These are phyloP conservation scores for Aphidius ervi DNA, from an alignment of 1,140 invertebrate species.

Conservation along the genomic window DNA sequence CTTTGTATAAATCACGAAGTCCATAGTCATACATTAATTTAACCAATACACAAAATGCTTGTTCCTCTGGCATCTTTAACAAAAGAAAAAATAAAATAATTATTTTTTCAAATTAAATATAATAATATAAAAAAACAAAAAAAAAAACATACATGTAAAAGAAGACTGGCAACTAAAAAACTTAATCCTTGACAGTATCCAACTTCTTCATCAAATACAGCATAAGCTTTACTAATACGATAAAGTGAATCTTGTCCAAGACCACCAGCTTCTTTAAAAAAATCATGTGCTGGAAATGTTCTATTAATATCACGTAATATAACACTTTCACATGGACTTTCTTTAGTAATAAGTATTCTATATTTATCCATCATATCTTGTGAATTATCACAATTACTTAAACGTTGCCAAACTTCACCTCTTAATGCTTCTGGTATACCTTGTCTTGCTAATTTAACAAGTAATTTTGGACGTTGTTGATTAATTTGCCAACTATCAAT, in stretches of 20 bases:
- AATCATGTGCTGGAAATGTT: slow-evolving; percentile 98
- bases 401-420: slow-evolving; percentile 95
- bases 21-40: slow-evolving; percentile 97
- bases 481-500: slow-evolving; percentile 76
- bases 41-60: slow-evolving; percentile 95
- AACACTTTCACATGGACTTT: slow-evolving; percentile 84
- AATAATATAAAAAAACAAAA: too few species aligned
- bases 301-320: slow-evolving; percentile 95
- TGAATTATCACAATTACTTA: slow-evolving; percentile 81
- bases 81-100: slow-evolving; percentile 16
- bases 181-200: slow-evolving; percentile 98
- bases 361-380: slow-evolving; percentile 88
- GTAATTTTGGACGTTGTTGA: slow-evolving; percentile 71
- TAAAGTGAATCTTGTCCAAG: slow-evolving; percentile 92
- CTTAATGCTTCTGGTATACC: slow-evolving; percentile 94
- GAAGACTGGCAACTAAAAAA: slow-evolving; percentile 90
- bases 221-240: slow-evolving; percentile 94
- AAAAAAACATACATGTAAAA: slow-evolving; percentile 80
- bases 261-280: slow-evolving; percentile 89
- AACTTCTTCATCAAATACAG: slow-evolving; percentile 94
- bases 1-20: slow-evolving; percentile 90
- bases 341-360: slow-evolving; percentile 88
- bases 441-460: slow-evolving; percentile 73
- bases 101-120: not conserved
- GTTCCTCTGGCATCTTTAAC: slow-evolving; percentile 96